Evolutionary conservation across 2,113 vertebrate genomes (phyloP).

Genomic region (Amphilophus citrinellus): DNA sequence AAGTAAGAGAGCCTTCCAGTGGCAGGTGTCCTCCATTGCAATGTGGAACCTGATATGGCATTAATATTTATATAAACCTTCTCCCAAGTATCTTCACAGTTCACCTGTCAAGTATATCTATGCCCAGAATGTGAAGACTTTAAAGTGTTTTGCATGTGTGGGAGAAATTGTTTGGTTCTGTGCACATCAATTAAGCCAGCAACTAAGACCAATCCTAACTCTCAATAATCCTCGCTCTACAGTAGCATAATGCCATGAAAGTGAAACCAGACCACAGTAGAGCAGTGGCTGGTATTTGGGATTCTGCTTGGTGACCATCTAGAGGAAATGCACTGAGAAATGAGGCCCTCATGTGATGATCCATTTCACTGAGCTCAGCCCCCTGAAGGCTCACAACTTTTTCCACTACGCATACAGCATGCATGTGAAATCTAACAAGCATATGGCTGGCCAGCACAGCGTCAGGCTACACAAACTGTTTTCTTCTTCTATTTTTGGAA

Average conservation of each 20-base stretch:
- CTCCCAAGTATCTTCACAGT: too few species aligned
- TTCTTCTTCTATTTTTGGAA: constrained; percentile 21
- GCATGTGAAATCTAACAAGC: constrained; percentile 27
- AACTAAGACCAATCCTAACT: not conserved
- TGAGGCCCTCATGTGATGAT: constrained; percentile 7
- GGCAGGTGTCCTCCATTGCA: too few species aligned
- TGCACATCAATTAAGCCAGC: too few species aligned
- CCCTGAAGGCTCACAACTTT: not conserved
- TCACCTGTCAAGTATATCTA: too few species aligned
- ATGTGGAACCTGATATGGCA: too few species aligned
- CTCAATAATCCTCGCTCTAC: not conserved
- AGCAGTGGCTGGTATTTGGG: constrained; percentile 4
- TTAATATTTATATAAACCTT: too few species aligned
- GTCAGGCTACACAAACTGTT: constrained; percentile 37
- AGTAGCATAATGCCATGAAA: not conserved
- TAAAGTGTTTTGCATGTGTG: too few species aligned
- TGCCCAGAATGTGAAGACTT: too few species aligned
- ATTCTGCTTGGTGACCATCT: constrained; percentile 8
- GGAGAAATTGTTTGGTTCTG: too few species aligned
- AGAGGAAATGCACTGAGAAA: constrained; percentile 26
- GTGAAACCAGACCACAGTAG: not conserved
- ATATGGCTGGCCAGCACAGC: not conserved
- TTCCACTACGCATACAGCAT: constrained; percentile 14
- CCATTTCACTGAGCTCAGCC: not conserved
- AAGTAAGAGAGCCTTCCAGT: too few species aligned